Conservation (phyloP, 2,797 vertebrate species). For the Setipinna tenuifilis region DNA sequence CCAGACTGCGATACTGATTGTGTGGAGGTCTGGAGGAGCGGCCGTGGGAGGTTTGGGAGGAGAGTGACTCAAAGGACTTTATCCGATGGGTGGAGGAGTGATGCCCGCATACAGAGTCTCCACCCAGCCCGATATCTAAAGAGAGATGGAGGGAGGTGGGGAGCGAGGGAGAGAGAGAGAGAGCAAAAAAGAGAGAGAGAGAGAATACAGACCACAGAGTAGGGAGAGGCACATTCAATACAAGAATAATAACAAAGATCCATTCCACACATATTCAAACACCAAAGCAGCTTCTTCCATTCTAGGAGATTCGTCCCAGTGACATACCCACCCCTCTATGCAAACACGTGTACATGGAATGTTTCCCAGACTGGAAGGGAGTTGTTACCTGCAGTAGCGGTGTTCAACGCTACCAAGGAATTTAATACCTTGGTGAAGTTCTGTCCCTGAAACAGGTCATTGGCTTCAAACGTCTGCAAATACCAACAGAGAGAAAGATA, state of each 20-base stretch:
- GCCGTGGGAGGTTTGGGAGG: constrained; percentile 84
- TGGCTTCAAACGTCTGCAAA: constrained; percentile 92
- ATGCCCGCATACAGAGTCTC: constrained; percentile 90
- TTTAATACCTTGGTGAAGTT: constrained; percentile 97
- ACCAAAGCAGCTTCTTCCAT: not conserved
- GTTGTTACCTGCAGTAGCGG: constrained; percentile 92
- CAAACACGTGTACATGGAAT: not conserved
- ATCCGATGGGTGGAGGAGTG: constrained; percentile 91
- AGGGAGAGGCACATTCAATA: not conserved
- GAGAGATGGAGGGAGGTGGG: not conserved
- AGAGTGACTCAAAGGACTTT: constrained; percentile 95
- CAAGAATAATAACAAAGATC: not conserved
- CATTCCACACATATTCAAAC: constrained; percentile 2
- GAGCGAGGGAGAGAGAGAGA: not conserved
- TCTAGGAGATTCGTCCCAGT: not conserved
- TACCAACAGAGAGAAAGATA: constrained; percentile 35
- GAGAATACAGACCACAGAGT: not conserved
- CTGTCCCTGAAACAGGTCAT: constrained; percentile 94
- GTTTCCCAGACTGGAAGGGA: not conserved
- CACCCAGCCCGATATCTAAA: constrained; percentile 91
- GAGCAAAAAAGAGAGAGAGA: constrained; percentile 14
- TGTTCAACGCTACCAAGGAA: constrained; percentile 93
- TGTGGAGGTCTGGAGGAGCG: constrained; percentile 91
- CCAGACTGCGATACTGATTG: constrained; percentile 97
- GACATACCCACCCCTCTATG: not conserved